Evolutionary conservation across 2,113 vertebrate species (phyloP).

Genomic region (Fukomys damarensis): DNA sequence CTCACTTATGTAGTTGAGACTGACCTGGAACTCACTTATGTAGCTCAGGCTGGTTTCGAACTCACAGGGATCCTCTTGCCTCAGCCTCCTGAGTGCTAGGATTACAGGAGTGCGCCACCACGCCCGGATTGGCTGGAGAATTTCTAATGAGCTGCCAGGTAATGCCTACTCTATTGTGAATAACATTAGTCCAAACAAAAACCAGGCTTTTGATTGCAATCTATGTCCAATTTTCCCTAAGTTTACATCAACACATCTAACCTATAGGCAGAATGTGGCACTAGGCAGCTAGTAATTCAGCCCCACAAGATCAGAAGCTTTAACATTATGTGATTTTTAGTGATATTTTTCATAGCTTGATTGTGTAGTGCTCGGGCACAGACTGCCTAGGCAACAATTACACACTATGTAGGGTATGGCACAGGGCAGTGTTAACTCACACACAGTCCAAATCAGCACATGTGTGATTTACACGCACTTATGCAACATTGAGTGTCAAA

Average conservation of each 20-base stretch:
- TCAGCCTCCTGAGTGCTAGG: no score
- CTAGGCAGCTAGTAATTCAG: not conserved
- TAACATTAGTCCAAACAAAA: conserved; percentile 43
- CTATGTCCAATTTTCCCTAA: not conserved
- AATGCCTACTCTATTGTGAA: not conserved
- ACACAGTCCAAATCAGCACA: not conserved
- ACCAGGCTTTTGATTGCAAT: conserved; percentile 2
- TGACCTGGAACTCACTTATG: no score
- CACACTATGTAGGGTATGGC: no score
- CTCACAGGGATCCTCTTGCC: no score
- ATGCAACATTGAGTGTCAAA: not conserved
- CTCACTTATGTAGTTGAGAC: no score
- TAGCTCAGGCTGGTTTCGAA: no score
- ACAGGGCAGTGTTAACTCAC: not conserved
- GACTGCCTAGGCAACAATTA: not conserved
- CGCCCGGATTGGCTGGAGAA: not conserved
- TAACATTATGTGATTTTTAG: not conserved
- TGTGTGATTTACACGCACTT: not conserved
- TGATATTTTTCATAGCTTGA: not conserved
- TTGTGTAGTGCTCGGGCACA: not conserved
- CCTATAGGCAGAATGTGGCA: not conserved
- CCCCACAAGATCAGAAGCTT: not conserved
- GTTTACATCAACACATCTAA: not conserved
- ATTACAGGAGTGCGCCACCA: no score
- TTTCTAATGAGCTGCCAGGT: conserved; percentile 14